Conservation (phyloP, 2,888 invertebrate species). For the Cyrtodaria siliqua region DNA sequence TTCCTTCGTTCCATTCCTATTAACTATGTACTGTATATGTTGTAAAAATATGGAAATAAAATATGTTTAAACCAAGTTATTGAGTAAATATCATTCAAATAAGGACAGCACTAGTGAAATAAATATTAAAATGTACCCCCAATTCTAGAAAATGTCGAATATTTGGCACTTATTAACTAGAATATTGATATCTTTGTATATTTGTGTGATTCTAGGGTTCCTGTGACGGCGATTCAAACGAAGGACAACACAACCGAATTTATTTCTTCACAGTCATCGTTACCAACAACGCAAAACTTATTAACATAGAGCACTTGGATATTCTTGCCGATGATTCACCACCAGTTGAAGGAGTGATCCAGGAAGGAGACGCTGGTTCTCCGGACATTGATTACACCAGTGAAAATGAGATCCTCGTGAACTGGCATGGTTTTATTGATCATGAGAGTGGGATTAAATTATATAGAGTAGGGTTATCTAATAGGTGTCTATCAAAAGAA, state of each 20-base stretch:
- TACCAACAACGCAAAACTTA: constrained; percentile 60
- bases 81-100: too few species aligned
- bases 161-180: too few species aligned
- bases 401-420: constrained; percentile 32
- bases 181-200: too few species aligned
- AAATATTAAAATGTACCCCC: too few species aligned
- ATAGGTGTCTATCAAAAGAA: constrained; percentile 17
- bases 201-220: too few species aligned
- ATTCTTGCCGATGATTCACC: constrained; percentile 66
- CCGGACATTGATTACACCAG: constrained; percentile 69
- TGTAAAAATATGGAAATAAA: too few species aligned
- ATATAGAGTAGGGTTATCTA: constrained; percentile 56
- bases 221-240: too few species aligned
- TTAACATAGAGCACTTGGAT: constrained; percentile 44
- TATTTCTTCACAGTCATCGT: constrained; percentile 60
- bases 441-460: constrained; percentile 70
- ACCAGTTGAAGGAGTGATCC: constrained; percentile 59
- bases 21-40: too few species aligned
- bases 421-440: constrained; percentile 70
- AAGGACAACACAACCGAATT: constrained; percentile 64
- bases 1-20: too few species aligned
- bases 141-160: too few species aligned
- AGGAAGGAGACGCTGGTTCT: constrained; percentile 42
- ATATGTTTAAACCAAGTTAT: too few species aligned
- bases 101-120: too few species aligned